These are phyloP conservation scores for Clytia hemisphaerica DNA, from an alignment of 30 jellyfish, hydroid and myxozoan genomes.

Conservation along the genomic window DNA sequence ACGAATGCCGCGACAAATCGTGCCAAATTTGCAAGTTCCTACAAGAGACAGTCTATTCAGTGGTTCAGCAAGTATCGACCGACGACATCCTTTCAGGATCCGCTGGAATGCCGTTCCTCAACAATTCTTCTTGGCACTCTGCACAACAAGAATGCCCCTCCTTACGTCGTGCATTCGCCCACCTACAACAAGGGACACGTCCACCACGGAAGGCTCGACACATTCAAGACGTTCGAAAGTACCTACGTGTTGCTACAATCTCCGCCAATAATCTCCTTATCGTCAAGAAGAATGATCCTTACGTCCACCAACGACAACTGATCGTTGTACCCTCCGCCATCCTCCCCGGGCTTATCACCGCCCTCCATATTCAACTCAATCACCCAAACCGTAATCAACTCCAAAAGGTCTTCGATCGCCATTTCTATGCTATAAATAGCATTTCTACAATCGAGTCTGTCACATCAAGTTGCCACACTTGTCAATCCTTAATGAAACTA, in stretches of 20 bases:
- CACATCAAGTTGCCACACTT: neutral
- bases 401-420: neutral
- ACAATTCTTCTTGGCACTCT: neutral
- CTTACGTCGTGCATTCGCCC: neutral
- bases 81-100: neutral
- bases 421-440: neutral
- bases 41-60: neutral
- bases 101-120: neutral
- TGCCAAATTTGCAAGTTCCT: neutral
- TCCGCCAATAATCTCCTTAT: too few relatives aligned
- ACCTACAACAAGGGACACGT: constrained; percentile 1
- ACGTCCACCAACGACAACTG: too few relatives aligned
- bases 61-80: neutral
- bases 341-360: neutral
- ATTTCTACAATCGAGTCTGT: neutral
- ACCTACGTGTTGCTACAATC: too few relatives aligned
- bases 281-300: too few relatives aligned
- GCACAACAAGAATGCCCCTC: neutral
- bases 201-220: neutral
- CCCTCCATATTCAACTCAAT: neutral
- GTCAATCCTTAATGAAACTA: neutral
- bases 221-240: too few relatives aligned
- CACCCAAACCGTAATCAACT: neutral
- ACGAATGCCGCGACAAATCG: neutral
- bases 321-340: too few relatives aligned